phyloP scores from a whole-genome alignment of 2,888 invertebrate genomes.

The Alentia gelatinosa region DNA sequence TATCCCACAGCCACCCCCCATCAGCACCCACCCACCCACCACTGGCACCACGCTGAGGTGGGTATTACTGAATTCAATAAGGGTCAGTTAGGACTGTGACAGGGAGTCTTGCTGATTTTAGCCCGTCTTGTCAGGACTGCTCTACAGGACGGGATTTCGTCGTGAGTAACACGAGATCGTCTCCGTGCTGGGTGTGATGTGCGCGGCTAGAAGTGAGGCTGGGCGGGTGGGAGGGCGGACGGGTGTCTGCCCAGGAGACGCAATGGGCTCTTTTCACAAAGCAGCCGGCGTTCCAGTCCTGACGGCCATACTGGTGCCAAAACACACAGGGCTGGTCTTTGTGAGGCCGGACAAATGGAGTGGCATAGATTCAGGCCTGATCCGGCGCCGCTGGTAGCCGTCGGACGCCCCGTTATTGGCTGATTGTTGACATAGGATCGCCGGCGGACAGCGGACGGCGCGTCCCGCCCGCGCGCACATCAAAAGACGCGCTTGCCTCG shows the following conservation, averaged over 20 bases:
- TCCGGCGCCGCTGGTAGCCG: neutral
- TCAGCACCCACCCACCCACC: neutral
- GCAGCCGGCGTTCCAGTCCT: neutral
- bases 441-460: neutral
- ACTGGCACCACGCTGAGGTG: neutral
- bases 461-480: neutral
- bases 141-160: neutral
- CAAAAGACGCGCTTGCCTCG: constrained; percentile 9
- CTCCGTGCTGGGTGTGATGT: neutral
- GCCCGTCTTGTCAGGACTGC: neutral
- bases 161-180: constrained; percentile 4
- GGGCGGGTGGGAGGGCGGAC: neutral
- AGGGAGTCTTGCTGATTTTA: neutral
- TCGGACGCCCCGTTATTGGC: neutral
- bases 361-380: constrained; percentile 5
- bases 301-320: constrained; percentile 10
- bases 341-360: constrained; percentile 3
- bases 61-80: constrained; percentile 16
- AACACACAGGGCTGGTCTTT: constrained; percentile 7
- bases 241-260: neutral
- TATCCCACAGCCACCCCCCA: neutral
- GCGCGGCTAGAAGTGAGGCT: neutral
- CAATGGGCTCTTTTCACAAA: constrained; percentile 11
- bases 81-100: neutral
- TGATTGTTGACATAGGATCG: constrained; percentile 52